These are phyloP conservation scores for Trichogramma evanescens DNA, from an alignment of 2,888 invertebrate genomes.

Conservation along the genomic window DNA sequence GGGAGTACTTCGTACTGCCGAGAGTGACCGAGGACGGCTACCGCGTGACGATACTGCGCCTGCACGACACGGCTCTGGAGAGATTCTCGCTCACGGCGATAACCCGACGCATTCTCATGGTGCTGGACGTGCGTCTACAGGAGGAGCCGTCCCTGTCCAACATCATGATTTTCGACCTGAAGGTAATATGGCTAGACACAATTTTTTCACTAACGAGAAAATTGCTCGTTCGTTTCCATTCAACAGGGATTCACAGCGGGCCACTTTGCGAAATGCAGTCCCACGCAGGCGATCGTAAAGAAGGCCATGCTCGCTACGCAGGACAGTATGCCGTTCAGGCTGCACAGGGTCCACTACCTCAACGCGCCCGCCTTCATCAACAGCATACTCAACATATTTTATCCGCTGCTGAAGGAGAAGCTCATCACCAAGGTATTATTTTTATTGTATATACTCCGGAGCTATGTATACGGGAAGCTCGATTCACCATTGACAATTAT, in stretches of 20 bases:
- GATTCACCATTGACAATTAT: not conserved
- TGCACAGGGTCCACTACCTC: conserved; percentile 37
- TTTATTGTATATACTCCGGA: not conserved
- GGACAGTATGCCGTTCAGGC: conserved; percentile 44
- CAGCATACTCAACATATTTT: conserved; percentile 37
- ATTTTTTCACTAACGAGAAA: not conserved
- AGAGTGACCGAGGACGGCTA: conserved; percentile 42
- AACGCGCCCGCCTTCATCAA: conserved; percentile 39
- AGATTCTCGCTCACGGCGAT: conserved; percentile 38
- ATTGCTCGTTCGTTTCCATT: conserved; percentile 1
- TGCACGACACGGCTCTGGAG: conserved; percentile 35
- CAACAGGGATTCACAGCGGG: conserved; percentile 37
- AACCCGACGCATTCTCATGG: conserved; percentile 41
- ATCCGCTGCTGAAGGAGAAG: conserved; percentile 42
- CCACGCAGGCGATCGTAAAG: conserved; percentile 38
- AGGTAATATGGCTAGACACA: conserved; percentile 29
- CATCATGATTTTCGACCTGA: conserved; percentile 42
- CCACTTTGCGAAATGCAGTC: conserved; percentile 41
- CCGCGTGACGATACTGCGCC: conserved; percentile 38
- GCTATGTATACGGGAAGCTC: not conserved
- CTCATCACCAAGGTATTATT: conserved; percentile 39
- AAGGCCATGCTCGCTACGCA: conserved; percentile 43
- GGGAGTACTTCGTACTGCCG: conserved; percentile 41
- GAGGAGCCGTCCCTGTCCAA: conserved; percentile 42
- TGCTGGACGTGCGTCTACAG: conserved; percentile 38